Conservation (phyloP, 2,888 invertebrate species). For the Microctonus hyperodae region DNA sequence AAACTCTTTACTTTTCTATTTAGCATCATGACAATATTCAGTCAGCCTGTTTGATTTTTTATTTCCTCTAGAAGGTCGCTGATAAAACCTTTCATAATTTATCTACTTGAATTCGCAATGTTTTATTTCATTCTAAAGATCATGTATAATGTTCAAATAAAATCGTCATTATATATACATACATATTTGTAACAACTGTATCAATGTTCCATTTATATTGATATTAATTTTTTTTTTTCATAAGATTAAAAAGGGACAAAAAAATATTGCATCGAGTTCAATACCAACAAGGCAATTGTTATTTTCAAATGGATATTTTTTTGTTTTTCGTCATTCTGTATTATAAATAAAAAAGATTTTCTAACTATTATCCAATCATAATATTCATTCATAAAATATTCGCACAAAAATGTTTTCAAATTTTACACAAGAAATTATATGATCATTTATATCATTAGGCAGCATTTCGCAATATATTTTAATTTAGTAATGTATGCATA, state of each 20-base stretch:
- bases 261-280: slow-evolving; percentile 22
- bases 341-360: neutral
- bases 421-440: neutral
- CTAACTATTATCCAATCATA: neutral
- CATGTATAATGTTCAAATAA: neutral
- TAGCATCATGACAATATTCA: neutral
- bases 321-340: neutral
- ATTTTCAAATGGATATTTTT: neutral
- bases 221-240: neutral
- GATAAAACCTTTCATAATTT: slow-evolving; percentile 11
- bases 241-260: neutral
- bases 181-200: neutral
- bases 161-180: neutral
- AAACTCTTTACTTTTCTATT: neutral
- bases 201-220: neutral
- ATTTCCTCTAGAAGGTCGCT: slow-evolving; percentile 6
- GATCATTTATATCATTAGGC: neutral
- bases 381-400: neutral
- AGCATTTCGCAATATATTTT: slow-evolving; percentile 5
- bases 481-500: neutral
- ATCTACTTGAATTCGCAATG: slow-evolving; percentile 8
- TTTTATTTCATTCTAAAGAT: neutral
- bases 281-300: neutral
- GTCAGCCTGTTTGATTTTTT: slow-evolving; percentile 19
- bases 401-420: neutral